These are phyloP conservation scores for Coturnix japonica DNA, from an alignment of 2,113 vertebrate genomes.

Conservation along the genomic window DNA sequence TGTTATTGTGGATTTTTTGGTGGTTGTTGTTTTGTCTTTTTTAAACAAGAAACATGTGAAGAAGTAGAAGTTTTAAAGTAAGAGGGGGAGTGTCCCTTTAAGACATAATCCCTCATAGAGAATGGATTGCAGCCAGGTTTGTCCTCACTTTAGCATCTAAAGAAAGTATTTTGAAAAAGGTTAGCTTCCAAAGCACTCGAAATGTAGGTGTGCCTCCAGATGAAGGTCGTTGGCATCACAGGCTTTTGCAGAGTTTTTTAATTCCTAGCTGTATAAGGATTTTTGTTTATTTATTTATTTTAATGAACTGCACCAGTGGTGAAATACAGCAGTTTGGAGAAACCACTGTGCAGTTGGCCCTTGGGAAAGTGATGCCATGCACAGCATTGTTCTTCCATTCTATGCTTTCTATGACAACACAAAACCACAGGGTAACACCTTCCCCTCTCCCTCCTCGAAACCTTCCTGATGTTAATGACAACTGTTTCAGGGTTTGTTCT, in stretches of 20 bases:
- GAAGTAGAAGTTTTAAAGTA: slow-evolving; percentile 22
- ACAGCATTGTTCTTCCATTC: background rate
- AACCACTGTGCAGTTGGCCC: slow-evolving; percentile 21
- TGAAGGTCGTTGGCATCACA: slow-evolving; percentile 17
- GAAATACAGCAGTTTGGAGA: slow-evolving; percentile 24
- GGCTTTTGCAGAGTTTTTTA: slow-evolving; percentile 9
- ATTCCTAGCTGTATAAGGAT: slow-evolving; percentile 28
- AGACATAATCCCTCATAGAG: slow-evolving; percentile 24
- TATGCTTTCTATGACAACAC: background rate
- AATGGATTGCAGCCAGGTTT: slow-evolving; percentile 31
- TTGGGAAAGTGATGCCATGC: slow-evolving; percentile 40
- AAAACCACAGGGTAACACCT: slow-evolving; percentile 9
- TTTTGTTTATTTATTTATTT: background rate
- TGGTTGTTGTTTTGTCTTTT: background rate
- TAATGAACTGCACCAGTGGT: background rate
- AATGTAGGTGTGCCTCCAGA: background rate
- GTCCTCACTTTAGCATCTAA: slow-evolving; percentile 23
- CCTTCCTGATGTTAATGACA: background rate
- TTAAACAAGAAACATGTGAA: slow-evolving; percentile 50
- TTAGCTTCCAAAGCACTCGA: slow-evolving; percentile 12
- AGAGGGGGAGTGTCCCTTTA: slow-evolving; percentile 33
- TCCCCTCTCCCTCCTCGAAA: background rate
- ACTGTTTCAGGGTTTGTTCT: slow-evolving; percentile 19
- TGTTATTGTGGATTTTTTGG: no score
- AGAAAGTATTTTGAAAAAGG: slow-evolving; percentile 28